Evolutionary conservation across 2,888 invertebrate species (phyloP).

Genomic region (Trichogramma evanescens): DNA sequence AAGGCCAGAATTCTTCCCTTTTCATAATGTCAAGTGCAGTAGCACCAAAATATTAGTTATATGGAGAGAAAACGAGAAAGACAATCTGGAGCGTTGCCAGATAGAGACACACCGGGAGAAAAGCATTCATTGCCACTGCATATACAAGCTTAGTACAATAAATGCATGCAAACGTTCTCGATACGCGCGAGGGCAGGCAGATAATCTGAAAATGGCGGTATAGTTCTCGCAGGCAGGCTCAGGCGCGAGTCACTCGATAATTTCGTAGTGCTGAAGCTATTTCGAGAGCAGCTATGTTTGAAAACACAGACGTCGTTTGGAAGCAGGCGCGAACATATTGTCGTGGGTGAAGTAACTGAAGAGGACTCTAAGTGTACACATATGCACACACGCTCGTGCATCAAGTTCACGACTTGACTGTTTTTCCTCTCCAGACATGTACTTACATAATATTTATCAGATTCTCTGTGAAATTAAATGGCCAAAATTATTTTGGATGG

Average conservation of each 20-base stretch:
- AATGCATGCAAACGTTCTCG: conserved; percentile 17
- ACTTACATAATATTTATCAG: no score
- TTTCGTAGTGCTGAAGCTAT: conserved; percentile 6
- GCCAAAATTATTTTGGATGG: no score
- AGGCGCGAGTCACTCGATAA: conserved; percentile 22
- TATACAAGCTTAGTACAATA: conserved; percentile 4
- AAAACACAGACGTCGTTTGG: conserved; percentile 15
- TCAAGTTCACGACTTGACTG: no score
- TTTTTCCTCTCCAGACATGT: no score
- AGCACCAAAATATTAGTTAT: conserved; percentile 15
- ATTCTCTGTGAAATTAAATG: no score
- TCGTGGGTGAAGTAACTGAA: neutral
- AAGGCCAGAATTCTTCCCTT: no score
- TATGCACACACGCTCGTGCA: no score
- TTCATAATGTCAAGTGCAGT: neutral
- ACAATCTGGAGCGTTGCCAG: conserved; percentile 13
- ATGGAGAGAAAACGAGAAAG: no score
- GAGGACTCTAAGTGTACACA: no score
- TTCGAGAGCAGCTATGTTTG: conserved; percentile 17
- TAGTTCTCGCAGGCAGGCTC: conserved; percentile 5
- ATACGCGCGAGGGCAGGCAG: neutral
- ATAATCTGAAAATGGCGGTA: conserved; percentile 24
- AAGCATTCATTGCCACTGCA: neutral
- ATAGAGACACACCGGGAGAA: neutral
- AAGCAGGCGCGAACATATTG: neutral